Conservation (phyloP, 1,140 invertebrate species). For the Rhagoletis zephyria region DNA sequence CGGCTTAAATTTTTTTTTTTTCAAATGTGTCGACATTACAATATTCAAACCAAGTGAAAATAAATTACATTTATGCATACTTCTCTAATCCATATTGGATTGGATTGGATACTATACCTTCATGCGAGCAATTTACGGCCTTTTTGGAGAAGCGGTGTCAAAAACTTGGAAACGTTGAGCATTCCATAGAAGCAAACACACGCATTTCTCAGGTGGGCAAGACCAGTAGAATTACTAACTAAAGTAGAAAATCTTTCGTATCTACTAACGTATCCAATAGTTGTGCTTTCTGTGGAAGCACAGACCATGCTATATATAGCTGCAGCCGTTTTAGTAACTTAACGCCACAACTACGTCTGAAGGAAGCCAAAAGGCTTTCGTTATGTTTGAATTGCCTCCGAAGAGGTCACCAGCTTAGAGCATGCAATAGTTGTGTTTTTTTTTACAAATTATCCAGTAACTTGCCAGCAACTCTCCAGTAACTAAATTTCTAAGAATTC, state of each 20-base stretch:
- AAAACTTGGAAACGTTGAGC: neutral
- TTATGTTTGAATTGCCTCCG: neutral
- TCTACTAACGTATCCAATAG: neutral
- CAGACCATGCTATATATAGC: neutral
- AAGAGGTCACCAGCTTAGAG: neutral
- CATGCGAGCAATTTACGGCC: conserved; percentile 6
- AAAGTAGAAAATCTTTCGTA: neutral
- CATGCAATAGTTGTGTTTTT: neutral
- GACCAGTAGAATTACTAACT: neutral
- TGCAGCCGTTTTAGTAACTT: conserved; percentile 1
- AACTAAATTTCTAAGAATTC: too few species aligned
- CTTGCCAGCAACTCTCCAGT: too few species aligned
- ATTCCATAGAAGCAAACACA: neutral
- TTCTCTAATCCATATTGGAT: too few species aligned
- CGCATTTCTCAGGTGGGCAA: neutral
- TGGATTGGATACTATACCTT: neutral
- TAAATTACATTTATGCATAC: too few species aligned
- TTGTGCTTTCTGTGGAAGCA: neutral
- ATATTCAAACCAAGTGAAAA: too few species aligned
- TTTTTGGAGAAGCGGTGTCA: conserved; percentile 12
- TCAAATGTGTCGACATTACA: too few species aligned
- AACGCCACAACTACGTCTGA: neutral
- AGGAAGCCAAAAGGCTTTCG: neutral
- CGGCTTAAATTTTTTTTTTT: too few species aligned
- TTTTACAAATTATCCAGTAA: too few species aligned